Conservation (phyloP, 2,888 invertebrate species). For the Andrena camellia region DNA sequence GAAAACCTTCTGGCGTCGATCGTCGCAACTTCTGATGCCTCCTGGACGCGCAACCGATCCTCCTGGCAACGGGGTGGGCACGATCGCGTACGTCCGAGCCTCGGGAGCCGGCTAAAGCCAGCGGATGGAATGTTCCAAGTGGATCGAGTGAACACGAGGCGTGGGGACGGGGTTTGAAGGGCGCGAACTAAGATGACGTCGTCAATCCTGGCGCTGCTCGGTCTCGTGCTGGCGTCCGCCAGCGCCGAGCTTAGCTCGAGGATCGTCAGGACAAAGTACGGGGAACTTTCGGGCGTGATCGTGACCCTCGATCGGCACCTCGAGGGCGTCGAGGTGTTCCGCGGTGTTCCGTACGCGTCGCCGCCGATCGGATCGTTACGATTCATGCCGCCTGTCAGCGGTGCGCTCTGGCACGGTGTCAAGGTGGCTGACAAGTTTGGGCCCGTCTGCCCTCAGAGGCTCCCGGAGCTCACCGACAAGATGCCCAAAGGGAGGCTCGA, state of each 20-base stretch:
- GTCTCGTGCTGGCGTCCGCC: slow-evolving; percentile 71
- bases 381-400: slow-evolving; percentile 98
- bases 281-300: slow-evolving; percentile 94
- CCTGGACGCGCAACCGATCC: slow-evolving; percentile 22
- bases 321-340: slow-evolving; percentile 96
- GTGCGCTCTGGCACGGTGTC: slow-evolving; percentile 96
- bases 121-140: slow-evolving; percentile 35
- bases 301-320: slow-evolving; percentile 93
- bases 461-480: slow-evolving; percentile 94
- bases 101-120: slow-evolving; percentile 46
- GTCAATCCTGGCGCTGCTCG: slow-evolving; percentile 72
- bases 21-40: slow-evolving; percentile 57
- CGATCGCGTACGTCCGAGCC: slow-evolving; percentile 27
- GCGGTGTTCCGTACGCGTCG: slow-evolving; percentile 97
- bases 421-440: slow-evolving; percentile 94
- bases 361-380: slow-evolving; percentile 95
- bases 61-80: slow-evolving; percentile 46
- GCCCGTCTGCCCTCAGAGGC: slow-evolving; percentile 96
- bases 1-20: slow-evolving; percentile 13
- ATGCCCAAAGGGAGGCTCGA: slow-evolving; percentile 96
- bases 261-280: slow-evolving; percentile 95
- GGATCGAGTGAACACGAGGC: slow-evolving; percentile 45
- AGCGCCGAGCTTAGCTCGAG: slow-evolving; percentile 89
- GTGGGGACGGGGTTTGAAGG: slow-evolving; percentile 56
- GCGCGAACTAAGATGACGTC: slow-evolving; percentile 73